Evolutionary conservation across 2,113 vertebrate genomes (phyloP), one percentile per base, ranked within the genome.

Genomic region (Phylloscopus trochiloides): DNA sequence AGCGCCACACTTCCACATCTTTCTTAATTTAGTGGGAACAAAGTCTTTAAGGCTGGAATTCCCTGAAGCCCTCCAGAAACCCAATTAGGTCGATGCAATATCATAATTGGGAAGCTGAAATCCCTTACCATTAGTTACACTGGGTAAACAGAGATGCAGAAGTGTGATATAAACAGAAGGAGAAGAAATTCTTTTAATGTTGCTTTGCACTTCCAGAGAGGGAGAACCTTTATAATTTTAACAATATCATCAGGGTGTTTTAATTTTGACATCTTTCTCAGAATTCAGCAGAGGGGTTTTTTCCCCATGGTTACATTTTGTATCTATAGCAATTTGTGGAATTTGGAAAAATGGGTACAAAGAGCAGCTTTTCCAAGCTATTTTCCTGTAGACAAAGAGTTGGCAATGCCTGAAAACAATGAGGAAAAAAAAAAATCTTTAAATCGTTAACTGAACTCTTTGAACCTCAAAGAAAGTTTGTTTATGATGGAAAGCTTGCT

Each of bases 1-100:
- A 67, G 67, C 65, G 54, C 93, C 50, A 9, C 86, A 3, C 87
- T 96, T 96, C 78, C 77, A 89, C 93, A 94, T 96, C 94, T 95
- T 90, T 55, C 91, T 92, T 88, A 51, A 88, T 75, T 85, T 85
- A 86, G 59, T 70, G 85, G 66, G 85, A 95, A 67, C 66, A 90
- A 76, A 76, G 66, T 90, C 81, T 90, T 96, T 76, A 94, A 93
- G 74, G 43, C 43, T 9, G 4, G 78, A 95, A 84, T 88, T 92
- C 91, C 88, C 88, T 1, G 47, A 42, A 93, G 83, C 79, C 78
- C 72, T 68, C 22, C 86, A 81, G 90, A 93, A 95, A 88, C 75
- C 84, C 79, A 52, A 11, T 92, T 93, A 94, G 83, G 86, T 80
- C 90, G 55, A 16, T 71, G 95, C 85, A 75, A 6, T 80, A 84